Evolutionary conservation across 2,888 invertebrate species (phyloP), one percentile per base, ranked within the genome.

Genomic region (Trichacis sp.): DNA sequence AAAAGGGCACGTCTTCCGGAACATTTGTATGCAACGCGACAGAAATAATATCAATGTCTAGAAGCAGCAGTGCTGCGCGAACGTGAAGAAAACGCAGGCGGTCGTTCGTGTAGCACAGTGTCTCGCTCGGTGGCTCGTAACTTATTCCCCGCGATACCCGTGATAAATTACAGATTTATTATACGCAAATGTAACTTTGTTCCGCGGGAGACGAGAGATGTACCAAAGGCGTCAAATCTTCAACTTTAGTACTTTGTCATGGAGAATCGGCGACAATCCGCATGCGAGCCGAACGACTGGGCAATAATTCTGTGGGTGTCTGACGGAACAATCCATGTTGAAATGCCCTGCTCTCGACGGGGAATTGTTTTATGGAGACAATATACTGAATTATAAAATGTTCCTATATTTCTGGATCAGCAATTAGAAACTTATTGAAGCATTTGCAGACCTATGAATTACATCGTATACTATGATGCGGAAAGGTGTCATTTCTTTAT

Each of bases 151-250:
- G 62, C 64, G 62, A 68, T 68, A 64, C 52, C 51, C 42, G 64
- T 64, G 72, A 70, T 71, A 71, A 73, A 71, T 71, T 71, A 69
- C 61, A 71, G 69, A 71, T 73, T 73, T 69, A 71, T 68, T 66
- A 73, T 71, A 68, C 63, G 69, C 54, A 68, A 70, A 73, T 68
- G 60, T 68, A 67, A 65, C 53, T 65, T 64, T 68, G 67, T 64
- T 67, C 58, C 57, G 52, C 50, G 19, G 30, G 29, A 52, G 59
- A 59, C 57, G 57, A 60, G 42, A 58, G 42, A 55, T 55, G 54
- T 45, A 46, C 29, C 14, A 18, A 14, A 61, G 61, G 57, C 52
- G 65, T 65, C 61, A 57, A 57, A 60, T 54, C 49, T 53, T 48
- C 53, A 61, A 61, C 58, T 61, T 58, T 53, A 49, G 45, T 61